Percentiles rank a stretch among this genome's conserved stretches.
Conservation (phyloP, 2,888 invertebrate genomes). For the Alentia gelatinosa region DNA sequence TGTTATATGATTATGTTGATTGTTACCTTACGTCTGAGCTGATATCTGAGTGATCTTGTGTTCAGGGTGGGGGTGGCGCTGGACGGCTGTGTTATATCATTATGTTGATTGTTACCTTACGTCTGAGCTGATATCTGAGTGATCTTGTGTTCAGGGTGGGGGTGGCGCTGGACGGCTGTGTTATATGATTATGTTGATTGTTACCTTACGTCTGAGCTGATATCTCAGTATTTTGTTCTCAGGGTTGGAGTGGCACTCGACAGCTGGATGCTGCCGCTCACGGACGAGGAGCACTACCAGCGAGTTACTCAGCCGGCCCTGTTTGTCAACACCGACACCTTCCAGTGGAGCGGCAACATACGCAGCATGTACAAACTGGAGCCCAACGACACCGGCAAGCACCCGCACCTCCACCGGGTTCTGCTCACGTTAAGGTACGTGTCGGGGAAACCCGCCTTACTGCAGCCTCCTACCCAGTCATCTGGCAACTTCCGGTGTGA, state of each 20-base stretch:
- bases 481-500: too few relatives aligned
- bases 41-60: too few relatives aligned
- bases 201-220: too few relatives aligned
- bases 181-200: neutral
- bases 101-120: too few relatives aligned
- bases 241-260: slow-evolving; percentile 75
- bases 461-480: too few relatives aligned
- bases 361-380: slow-evolving; percentile 68
- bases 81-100: neutral
- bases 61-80: too few relatives aligned
- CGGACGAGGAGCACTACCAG: slow-evolving; percentile 69
- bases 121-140: too few relatives aligned
- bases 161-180: neutral
- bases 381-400: slow-evolving; percentile 51
- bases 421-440: slow-evolving; percentile 74
- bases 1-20: too few relatives aligned
- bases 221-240: too few relatives aligned
- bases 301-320: slow-evolving; percentile 72
- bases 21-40: too few relatives aligned
- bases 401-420: neutral
- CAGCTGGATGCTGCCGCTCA: slow-evolving; percentile 77
- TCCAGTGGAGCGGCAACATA: slow-evolving; percentile 77
- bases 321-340: slow-evolving; percentile 75
- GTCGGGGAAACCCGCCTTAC: too few relatives aligned
- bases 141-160: too few relatives aligned